Evolutionary conservation across 2,888 invertebrate genomes (phyloP).

Genomic region (Campaea margaritaria): DNA sequence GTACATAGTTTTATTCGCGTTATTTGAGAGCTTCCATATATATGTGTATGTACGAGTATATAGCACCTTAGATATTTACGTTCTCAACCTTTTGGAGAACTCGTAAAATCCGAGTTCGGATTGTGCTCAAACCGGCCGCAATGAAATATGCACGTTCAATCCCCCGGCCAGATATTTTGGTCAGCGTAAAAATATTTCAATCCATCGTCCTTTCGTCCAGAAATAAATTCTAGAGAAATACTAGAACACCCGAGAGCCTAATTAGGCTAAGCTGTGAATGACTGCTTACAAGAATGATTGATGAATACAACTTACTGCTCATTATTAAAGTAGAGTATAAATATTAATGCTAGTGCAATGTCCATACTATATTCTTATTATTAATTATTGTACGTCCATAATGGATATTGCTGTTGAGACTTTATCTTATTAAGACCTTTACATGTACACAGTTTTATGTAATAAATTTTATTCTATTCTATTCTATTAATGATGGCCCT

Average conservation of each 20-base stretch:
- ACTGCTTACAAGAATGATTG: background rate
- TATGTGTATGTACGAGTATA: slow-evolving; percentile 4
- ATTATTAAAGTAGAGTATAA: no score
- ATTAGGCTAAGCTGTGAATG: background rate
- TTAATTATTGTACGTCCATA: no score
- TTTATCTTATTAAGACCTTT: no score
- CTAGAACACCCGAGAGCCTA: background rate
- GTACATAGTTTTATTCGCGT: no score
- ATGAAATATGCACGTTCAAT: slow-evolving; percentile 61
- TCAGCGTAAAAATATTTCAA: slow-evolving; percentile 49
- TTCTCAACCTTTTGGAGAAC: slow-evolving; percentile 51
- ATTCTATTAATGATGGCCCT: background rate
- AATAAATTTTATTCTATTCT: no score
- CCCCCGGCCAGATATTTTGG: slow-evolving; percentile 46
- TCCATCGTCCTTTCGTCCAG: slow-evolving; percentile 24
- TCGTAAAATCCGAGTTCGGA: slow-evolving; percentile 62
- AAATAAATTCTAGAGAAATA: background rate
- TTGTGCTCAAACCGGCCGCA: slow-evolving; percentile 56
- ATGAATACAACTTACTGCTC: no score
- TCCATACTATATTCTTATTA: no score
- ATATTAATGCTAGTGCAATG: no score
- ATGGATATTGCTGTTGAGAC: no score
- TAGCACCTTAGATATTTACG: slow-evolving; percentile 39
- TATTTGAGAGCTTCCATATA: background rate
- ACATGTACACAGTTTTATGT: no score